Evolutionary conservation across 2,797 vertebrate species (phyloP), one percentile per base, ranked within the genome.

Genomic region (Otolemur crassicaudatus): DNA sequence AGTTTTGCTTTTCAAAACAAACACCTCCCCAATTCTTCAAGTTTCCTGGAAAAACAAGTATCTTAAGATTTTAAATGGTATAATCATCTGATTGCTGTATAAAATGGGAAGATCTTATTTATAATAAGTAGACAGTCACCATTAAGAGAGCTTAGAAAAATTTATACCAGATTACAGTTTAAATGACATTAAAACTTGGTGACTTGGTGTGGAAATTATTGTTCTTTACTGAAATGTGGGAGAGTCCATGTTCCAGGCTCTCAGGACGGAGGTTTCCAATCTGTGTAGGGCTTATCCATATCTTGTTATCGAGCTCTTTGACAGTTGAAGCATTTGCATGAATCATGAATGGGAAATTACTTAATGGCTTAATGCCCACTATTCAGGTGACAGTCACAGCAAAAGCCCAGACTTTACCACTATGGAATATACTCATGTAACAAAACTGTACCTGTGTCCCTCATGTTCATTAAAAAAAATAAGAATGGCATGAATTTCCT

Each of bases 1-100:
- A n/a, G 46, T 75, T 83, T 65, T 82, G 40, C 63, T 90, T 89
- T 94, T 93, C 49, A 95, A 90, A 96, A 96, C 73, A 89, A 96
- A 95, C n/a, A 93, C 80, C 61, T 93, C 69, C 94, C 72, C 69
- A 83, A 61, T 79, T 94, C 46, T 81, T 49, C 79, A 72, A 37
- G 58, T 79, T 90, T 97, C 77, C 73, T 93, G 93, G 73, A 85
- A 88, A 75, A 90, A 61, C 80, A 88, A 92, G 29, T 65, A 80
- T 58, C 91, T 65, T 80, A 70, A 91, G 70, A 77, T 40, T 90
- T 75, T 95, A 69, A 90, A 72, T 2, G 69, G 86, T 49, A 3
- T 67, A 56, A 91, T 29, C 17, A 67, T 63, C 60, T 29, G 25
- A 87, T 13, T 46, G 34, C 76, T 72, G 17, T 67, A 77, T 84